These are phyloP conservation scores for Rhodophaea formosa DNA, from an alignment of 2,888 invertebrate genomes.

Conservation along the genomic window DNA sequence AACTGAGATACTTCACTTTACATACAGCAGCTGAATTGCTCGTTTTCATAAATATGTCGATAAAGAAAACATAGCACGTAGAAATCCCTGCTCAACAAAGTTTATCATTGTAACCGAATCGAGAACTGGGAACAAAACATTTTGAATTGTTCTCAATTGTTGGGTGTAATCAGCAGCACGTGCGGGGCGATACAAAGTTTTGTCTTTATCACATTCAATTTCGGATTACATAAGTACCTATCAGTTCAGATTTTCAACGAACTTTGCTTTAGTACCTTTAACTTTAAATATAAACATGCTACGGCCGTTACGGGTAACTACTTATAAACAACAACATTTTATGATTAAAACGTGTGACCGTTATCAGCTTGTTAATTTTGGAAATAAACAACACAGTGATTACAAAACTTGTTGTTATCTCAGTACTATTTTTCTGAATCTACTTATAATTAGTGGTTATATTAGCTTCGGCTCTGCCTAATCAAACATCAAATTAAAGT, in stretches of 20 bases:
- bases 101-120: constrained; percentile 17
- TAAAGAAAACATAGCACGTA: constrained; percentile 7
- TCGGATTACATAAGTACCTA: constrained; percentile 44
- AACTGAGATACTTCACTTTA: too few species aligned
- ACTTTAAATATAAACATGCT: constrained; percentile 58
- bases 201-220: constrained; percentile 52
- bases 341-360: constrained; percentile 9
- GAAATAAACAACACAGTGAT: not conserved
- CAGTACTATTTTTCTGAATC: not conserved
- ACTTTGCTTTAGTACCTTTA: constrained; percentile 48
- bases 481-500: too few species aligned
- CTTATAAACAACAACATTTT: constrained; percentile 8
- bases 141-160: constrained; percentile 32
- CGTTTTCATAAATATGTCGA: constrained; percentile 10
- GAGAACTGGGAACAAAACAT: constrained; percentile 27
- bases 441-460: not conserved
- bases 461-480: too few species aligned
- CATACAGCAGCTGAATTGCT: constrained; percentile 24
- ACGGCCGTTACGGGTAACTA: constrained; percentile 38
- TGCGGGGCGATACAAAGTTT: constrained; percentile 32
- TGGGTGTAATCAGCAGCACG: constrained; percentile 32
- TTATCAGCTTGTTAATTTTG: not conserved
- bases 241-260: constrained; percentile 54
- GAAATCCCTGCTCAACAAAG: constrained; percentile 10
- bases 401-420: too few species aligned